phyloP scores from a whole-genome alignment of 2,888 invertebrate genomes.

The Dryadula phaetusa region DNA sequence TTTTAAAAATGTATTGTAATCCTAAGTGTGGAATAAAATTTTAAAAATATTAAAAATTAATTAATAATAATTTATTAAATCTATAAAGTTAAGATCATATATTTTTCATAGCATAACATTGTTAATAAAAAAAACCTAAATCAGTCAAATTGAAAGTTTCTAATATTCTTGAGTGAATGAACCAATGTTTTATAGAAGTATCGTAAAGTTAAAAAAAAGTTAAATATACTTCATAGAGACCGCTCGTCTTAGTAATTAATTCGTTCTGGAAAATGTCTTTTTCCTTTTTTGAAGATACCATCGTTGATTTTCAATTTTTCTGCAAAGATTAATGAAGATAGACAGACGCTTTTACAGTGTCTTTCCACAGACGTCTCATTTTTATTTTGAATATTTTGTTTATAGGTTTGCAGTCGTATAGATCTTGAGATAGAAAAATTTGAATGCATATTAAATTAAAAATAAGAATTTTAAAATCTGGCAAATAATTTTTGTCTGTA shows the following conservation, averaged over 20 bases:
- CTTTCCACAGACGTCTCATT: neutral
- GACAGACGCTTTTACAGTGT: neutral
- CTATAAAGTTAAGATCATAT: too few species aligned
- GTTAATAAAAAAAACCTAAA: slow-evolving; percentile 2
- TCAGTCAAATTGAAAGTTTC: slow-evolving; percentile 10
- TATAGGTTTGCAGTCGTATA: neutral
- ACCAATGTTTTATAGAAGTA: slow-evolving; percentile 21
- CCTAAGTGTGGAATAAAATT: too few species aligned
- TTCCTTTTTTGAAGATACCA: slow-evolving; percentile 7
- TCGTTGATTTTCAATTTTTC: slow-evolving; percentile 23
- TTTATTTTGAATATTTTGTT: too few species aligned
- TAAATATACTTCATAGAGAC: slow-evolving; percentile 22
- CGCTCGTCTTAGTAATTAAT: slow-evolving; percentile 27
- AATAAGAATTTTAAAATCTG: too few species aligned
- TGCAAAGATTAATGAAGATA: slow-evolving; percentile 15
- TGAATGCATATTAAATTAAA: too few species aligned
- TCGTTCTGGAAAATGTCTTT: slow-evolving; percentile 20
- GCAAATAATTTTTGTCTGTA: too few species aligned
- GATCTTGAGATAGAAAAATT: too few species aligned
- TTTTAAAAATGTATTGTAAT: too few species aligned
- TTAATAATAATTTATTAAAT: too few species aligned
- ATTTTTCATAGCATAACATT: neutral
- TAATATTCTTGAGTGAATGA: slow-evolving; percentile 13
- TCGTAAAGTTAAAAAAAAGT: slow-evolving; percentile 26
- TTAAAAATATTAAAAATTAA: too few species aligned